Conservation (phyloP, 2,797 vertebrate genomes). For the Ptychobarbus kaznakovi region DNA sequence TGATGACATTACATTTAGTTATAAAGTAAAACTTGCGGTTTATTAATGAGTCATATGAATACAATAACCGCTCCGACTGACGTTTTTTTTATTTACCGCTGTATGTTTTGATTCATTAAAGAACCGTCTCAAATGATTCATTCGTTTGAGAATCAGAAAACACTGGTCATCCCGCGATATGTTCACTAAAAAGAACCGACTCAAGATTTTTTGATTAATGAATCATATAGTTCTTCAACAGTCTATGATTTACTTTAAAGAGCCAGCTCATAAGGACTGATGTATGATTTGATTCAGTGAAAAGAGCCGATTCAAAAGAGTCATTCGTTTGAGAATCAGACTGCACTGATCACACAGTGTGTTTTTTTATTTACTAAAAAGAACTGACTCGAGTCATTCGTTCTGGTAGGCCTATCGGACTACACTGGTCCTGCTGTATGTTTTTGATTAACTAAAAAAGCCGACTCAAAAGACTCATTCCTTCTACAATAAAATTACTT, state of each 20-base stretch:
- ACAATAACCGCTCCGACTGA: background rate
- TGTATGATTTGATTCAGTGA: background rate
- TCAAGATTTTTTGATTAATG: background rate
- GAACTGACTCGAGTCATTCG: background rate
- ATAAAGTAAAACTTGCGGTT: background rate
- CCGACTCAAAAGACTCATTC: background rate
- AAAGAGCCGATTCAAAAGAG: background rate
- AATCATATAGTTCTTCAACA: background rate
- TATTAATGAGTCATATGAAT: background rate
- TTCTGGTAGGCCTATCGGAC: background rate
- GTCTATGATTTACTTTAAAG: background rate
- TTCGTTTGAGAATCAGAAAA: background rate
- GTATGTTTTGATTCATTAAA: background rate
- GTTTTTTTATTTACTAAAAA: background rate
- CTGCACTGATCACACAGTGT: background rate
- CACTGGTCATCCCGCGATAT: background rate
- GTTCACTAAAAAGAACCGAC: background rate
- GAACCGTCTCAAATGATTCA: background rate
- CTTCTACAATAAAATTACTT: background rate
- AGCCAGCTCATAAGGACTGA: background rate
- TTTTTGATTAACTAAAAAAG: background rate
- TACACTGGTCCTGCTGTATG: background rate
- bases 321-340: background rate
- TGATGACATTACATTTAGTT: background rate
- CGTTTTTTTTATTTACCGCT: background rate